phyloP scores from a whole-genome alignment of 2,113 vertebrate genomes.

The Aramus guarauna region DNA sequence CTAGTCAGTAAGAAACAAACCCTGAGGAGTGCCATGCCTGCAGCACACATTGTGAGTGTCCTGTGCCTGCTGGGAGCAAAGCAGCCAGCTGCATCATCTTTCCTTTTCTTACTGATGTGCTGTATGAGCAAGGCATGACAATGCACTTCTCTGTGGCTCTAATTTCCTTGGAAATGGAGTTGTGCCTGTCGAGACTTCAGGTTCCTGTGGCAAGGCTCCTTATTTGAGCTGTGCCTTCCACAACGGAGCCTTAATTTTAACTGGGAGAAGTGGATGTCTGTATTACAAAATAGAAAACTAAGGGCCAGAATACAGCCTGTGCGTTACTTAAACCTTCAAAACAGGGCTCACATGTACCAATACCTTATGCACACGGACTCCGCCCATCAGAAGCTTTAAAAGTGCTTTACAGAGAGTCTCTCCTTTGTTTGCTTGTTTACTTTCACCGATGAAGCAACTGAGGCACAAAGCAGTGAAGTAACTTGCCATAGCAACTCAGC shows the following conservation, averaged over 20 bases:
- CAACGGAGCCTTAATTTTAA: background rate
- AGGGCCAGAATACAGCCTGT: background rate
- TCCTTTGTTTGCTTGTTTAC: background rate
- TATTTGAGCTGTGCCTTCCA: background rate
- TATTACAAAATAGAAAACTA: background rate
- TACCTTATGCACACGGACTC: background rate
- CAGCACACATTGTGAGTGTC: background rate
- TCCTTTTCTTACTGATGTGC: background rate
- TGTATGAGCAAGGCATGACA: background rate
- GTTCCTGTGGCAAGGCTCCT: background rate
- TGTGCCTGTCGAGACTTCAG: background rate
- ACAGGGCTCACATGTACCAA: background rate
- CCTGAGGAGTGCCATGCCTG: background rate
- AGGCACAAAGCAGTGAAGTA: background rate
- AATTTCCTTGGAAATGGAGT: background rate
- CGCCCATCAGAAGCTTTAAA: background rate
- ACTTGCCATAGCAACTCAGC: background rate
- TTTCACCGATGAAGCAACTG: background rate
- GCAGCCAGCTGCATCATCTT: background rate
- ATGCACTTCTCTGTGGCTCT: background rate
- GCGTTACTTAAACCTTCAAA: background rate
- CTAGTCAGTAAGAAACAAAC: background rate
- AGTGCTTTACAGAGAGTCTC: background rate
- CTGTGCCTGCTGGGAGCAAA: background rate
- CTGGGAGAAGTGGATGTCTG: background rate